phyloP scores from a whole-genome alignment of 2,113 vertebrate genomes.

The Chrysochloris asiatica region DNA sequence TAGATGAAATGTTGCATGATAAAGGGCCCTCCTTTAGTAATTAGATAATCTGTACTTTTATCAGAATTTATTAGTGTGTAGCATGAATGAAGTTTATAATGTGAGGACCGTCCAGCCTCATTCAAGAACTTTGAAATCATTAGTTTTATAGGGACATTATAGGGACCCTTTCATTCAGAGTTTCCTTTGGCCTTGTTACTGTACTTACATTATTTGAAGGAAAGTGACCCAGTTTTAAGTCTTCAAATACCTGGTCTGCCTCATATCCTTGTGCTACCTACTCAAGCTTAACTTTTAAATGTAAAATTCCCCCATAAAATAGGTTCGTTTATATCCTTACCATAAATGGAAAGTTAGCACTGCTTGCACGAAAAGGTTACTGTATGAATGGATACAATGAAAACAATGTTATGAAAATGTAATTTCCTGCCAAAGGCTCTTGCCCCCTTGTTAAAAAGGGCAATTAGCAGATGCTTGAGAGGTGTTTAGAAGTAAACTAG shows the following conservation, averaged over 20 bases:
- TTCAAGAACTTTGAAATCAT: neutral
- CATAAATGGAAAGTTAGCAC: conserved; percentile 19
- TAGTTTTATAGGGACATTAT: neutral
- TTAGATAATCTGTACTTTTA: neutral
- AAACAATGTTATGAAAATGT: neutral
- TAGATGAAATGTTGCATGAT: neutral
- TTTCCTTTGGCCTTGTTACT: neutral
- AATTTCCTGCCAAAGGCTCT: conserved; percentile 3
- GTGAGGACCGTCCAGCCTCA: too few relatives aligned
- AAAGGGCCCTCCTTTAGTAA: neutral
- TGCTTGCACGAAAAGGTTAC: neutral
- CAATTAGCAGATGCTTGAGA: neutral
- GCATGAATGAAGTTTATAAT: too few relatives aligned
- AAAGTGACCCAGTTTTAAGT: neutral
- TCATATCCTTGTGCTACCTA: neutral
- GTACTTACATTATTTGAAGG: neutral
- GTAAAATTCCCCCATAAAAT: conserved; percentile 1
- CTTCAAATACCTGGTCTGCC: neutral
- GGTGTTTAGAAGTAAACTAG: neutral
- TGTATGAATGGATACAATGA: neutral
- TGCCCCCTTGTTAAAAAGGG: neutral
- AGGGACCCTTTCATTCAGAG: too few relatives aligned
- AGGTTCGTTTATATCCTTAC: conserved; percentile 12
- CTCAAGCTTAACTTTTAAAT: neutral
- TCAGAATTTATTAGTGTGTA: too few relatives aligned